phyloP scores from a whole-genome alignment of 1,140 invertebrate genomes.

The Tyrophagus putrescentiae region DNA sequence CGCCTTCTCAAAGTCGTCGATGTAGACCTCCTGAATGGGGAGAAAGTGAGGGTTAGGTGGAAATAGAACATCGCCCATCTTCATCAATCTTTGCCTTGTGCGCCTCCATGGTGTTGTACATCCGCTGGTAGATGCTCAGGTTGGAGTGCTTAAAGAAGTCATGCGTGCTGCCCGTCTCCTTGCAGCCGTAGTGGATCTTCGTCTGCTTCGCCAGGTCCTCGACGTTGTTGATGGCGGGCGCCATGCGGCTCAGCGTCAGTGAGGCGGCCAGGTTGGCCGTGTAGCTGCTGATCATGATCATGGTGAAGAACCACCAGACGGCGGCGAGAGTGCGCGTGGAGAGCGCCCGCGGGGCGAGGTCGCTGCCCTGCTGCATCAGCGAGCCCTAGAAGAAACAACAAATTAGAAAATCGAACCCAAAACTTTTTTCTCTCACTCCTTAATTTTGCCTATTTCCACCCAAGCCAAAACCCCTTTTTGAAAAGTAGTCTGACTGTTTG shows the following conservation, averaged over 20 bases:
- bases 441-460: too few relatives aligned
- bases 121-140: constrained; percentile 26
- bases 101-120: constrained; percentile 29
- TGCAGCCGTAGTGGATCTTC: constrained; percentile 89
- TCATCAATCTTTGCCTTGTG: too few relatives aligned
- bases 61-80: too few relatives aligned
- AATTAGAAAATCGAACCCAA: too few relatives aligned
- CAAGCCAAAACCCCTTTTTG: too few relatives aligned
- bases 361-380: constrained; percentile 61
- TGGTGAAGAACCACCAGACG: constrained; percentile 44
- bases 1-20: constrained; percentile 53
- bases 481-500: too few relatives aligned
- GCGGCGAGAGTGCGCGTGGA: constrained; percentile 36
- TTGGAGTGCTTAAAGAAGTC: constrained; percentile 56
- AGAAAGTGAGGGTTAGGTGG: too few relatives aligned
- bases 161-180: constrained; percentile 74
- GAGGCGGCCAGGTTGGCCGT: constrained; percentile 85
- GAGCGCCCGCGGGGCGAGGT: constrained; percentile 50
- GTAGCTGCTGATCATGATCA: constrained; percentile 46
- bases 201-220: constrained; percentile 71
- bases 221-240: constrained; percentile 55
- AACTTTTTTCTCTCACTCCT: too few relatives aligned
- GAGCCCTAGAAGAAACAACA: too few relatives aligned
- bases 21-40: constrained; percentile 27
- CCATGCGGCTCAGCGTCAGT: constrained; percentile 68